These are phyloP conservation scores for Microctenopoma stevenorrisi DNA, from an alignment of 2,797 vertebrate genomes.

Conservation along the genomic window DNA sequence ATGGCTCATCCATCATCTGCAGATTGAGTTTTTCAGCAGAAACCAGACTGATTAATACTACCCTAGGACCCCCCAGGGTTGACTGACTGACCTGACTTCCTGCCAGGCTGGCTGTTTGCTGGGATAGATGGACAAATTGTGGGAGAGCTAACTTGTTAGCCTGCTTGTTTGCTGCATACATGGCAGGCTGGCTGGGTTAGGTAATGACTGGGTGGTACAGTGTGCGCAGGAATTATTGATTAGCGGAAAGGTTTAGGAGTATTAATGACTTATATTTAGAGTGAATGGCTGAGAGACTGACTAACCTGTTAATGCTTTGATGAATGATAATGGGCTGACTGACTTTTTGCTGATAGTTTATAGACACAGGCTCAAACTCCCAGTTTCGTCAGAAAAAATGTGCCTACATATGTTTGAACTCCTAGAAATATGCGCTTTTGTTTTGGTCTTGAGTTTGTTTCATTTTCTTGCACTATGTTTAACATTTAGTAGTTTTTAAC, in stretches of 20 bases:
- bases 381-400: neutral
- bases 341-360: slow-evolving; percentile 1
- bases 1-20: slow-evolving; percentile 86
- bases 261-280: slow-evolving; percentile 23
- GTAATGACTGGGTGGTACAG: slow-evolving; percentile 1
- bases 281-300: slow-evolving; percentile 10
- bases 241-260: slow-evolving; percentile 5
- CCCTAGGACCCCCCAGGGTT: slow-evolving; percentile 71
- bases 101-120: slow-evolving; percentile 47
- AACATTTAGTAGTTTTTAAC: neutral
- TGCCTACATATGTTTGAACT: no score
- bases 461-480: no score
- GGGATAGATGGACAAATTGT: slow-evolving; percentile 46
- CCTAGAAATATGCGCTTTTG: no score
- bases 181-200: slow-evolving; percentile 6
- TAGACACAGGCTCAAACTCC: neutral
- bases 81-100: slow-evolving; percentile 68
- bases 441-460: no score
- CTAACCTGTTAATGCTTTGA: slow-evolving; percentile 31
- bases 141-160: slow-evolving; percentile 42
- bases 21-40: slow-evolving; percentile 87
- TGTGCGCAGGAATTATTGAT: slow-evolving; percentile 9
- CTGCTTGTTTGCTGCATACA: slow-evolving; percentile 21
- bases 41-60: slow-evolving; percentile 83
- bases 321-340: slow-evolving; percentile 8